A percentile compares a stretch with the other conserved stretches of the same genome.
phyloP scores from a whole-genome alignment of 2,113 vertebrate genomes.

The Elaphurus davidianus region DNA sequence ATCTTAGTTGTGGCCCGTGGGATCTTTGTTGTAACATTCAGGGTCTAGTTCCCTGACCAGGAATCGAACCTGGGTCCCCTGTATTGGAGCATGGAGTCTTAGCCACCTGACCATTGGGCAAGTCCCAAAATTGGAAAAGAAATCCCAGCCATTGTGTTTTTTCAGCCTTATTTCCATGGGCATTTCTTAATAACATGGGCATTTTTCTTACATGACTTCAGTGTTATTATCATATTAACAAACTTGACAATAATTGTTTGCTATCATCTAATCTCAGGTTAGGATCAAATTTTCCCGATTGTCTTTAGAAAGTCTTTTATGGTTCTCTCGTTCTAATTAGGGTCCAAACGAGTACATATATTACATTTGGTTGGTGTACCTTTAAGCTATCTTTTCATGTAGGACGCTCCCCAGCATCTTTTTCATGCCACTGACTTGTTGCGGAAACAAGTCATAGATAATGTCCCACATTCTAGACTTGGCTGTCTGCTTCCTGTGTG shows the following conservation, averaged over 20 bases:
- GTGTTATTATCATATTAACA: too few relatives aligned
- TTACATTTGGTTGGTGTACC: not conserved
- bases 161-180: not conserved
- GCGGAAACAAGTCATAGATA: not conserved
- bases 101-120: not conserved
- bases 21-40: not conserved
- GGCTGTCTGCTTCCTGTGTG: not conserved
- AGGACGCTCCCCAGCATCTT: rapidly evolving
- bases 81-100: not conserved
- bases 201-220: not conserved
- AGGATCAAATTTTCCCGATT: not conserved
- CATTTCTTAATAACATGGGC: not conserved
- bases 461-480: not conserved
- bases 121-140: not conserved
- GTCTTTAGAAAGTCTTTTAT: not conserved
- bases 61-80: not conserved
- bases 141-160: not conserved
- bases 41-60: not conserved
- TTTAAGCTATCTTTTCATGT: not conserved
- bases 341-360: not conserved
- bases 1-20: not conserved
- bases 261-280: not conserved
- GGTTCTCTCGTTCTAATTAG: not conserved
- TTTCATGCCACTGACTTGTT: not conserved
- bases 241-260: not conserved